Percentiles rank a stretch among this genome's conserved stretches.
phyloP scores from a whole-genome alignment of 2,797 vertebrate genomes.

The Alectoris magna region DNA sequence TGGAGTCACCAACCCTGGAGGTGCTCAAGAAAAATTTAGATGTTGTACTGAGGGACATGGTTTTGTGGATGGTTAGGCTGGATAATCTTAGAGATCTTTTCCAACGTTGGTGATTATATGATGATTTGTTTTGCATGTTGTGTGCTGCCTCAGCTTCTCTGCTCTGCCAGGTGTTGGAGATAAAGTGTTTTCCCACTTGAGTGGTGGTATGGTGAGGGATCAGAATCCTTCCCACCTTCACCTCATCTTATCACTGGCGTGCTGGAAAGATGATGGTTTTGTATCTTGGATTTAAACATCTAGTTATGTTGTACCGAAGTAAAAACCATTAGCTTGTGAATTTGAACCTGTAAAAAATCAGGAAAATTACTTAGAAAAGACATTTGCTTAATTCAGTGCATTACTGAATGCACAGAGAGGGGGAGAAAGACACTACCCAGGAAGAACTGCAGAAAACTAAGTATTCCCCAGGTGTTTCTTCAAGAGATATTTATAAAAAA shows the following conservation, averaged over 20 bases:
- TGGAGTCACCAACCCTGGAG: too few relatives aligned
- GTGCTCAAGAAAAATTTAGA: too few relatives aligned
- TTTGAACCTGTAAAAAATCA: neutral
- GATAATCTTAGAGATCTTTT: too few relatives aligned
- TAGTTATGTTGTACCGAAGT: accelerated
- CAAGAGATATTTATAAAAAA: neutral
- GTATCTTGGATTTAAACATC: neutral
- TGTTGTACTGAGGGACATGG: too few relatives aligned
- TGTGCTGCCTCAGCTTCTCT: neutral
- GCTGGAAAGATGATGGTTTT: neutral
- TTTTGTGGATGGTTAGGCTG: too few relatives aligned
- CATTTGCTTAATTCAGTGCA: neutral
- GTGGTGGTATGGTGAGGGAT: neutral
- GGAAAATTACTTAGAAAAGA: neutral
- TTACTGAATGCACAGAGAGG: neutral
- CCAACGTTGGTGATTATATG: too few relatives aligned
- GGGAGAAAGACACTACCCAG: neutral
- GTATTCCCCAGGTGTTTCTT: neutral
- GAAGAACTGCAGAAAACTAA: neutral
- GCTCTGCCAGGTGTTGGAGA: neutral
- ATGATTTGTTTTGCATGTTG: neutral
- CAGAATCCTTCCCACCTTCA: accelerated
- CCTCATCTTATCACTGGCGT: accelerated
- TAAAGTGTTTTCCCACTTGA: accelerated
- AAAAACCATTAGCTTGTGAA: neutral